Conservation (phyloP, 2,113 vertebrate species). For the Alces alces region DNA sequence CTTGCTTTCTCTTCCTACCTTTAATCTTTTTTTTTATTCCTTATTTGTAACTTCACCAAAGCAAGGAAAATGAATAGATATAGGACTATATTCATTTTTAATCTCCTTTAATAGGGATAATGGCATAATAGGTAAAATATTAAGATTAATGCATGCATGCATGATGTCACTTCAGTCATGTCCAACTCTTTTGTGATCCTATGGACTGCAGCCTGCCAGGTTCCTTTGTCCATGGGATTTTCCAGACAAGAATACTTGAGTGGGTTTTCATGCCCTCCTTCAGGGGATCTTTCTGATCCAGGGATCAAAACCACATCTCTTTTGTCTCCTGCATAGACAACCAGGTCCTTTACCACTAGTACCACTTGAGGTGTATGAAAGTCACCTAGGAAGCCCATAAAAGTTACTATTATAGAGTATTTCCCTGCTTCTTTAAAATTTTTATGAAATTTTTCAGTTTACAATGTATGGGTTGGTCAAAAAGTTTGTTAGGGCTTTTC, state of each 20-base stretch:
- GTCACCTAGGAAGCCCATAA: background rate
- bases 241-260: background rate
- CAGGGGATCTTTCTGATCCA: background rate
- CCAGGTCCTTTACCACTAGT: background rate
- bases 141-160: background rate
- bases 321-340: background rate
- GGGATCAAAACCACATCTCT: background rate
- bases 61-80: background rate
- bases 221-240: background rate
- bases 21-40: background rate
- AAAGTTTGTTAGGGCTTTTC: background rate
- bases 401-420: background rate
- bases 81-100: background rate
- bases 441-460: background rate
- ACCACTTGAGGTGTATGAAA: background rate
- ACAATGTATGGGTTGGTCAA: background rate
- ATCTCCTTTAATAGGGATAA: background rate
- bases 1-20: background rate
- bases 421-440: background rate
- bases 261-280: background rate
- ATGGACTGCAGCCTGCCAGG: background rate
- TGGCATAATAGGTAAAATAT: background rate
- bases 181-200: background rate
- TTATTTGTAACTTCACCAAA: background rate
- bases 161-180: background rate